phyloP scores from a whole-genome alignment of 92 coral and sea anemone species.

The Porites divaricata region DNA sequence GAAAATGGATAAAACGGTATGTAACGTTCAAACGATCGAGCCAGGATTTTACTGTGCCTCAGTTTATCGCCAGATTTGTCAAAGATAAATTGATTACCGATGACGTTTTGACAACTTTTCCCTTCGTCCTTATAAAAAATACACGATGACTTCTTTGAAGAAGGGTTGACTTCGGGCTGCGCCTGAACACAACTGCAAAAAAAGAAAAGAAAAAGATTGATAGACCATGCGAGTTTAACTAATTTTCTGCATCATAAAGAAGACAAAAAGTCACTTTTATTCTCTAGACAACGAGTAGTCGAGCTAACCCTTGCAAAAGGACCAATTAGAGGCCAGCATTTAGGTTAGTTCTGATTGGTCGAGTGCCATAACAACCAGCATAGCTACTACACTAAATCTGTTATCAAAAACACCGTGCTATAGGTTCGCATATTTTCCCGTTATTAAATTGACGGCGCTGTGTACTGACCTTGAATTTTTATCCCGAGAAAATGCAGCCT shows the following conservation, averaged over 20 bases:
- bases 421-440: neutral
- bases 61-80: neutral
- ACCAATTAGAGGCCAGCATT: too few relatives aligned
- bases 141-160: constrained; percentile 2
- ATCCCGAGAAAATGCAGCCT: neutral
- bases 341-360: too few relatives aligned
- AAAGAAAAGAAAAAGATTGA: neutral
- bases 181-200: constrained; percentile 19
- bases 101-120: neutral
- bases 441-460: too few relatives aligned
- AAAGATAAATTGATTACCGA: neutral
- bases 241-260: neutral
- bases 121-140: neutral
- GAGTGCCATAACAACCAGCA: too few relatives aligned
- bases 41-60: neutral
- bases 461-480: neutral
- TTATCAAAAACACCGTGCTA: too few relatives aligned
- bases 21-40: neutral
- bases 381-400: too few relatives aligned
- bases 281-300: too few relatives aligned
- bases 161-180: neutral
- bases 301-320: too few relatives aligned
- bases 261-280: too few relatives aligned
- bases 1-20: neutral
- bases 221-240: neutral